These are phyloP conservation scores for Anguilla anguilla DNA, from an alignment of 2,797 vertebrate genomes.

Conservation along the genomic window DNA sequence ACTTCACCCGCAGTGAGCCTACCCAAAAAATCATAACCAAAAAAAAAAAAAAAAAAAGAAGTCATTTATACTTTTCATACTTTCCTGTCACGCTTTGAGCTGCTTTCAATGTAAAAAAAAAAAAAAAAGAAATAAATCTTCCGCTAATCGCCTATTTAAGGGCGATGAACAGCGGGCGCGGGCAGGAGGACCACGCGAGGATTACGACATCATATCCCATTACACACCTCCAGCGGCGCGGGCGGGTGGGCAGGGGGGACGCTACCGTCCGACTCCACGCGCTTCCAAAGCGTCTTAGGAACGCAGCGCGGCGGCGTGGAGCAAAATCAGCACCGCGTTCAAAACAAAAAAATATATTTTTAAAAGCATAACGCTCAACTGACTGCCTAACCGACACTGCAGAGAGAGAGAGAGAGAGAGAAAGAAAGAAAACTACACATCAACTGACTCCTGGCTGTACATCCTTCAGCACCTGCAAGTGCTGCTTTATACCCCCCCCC, in stretches of 20 bases:
- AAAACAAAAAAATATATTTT: no score
- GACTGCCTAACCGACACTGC: background rate
- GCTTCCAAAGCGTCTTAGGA: background rate
- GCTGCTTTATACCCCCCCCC: background rate
- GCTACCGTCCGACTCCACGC: background rate
- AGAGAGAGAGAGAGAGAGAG: background rate
- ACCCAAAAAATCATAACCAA: background rate
- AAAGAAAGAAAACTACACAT: background rate
- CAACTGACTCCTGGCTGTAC: background rate
- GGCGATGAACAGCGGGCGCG: background rate
- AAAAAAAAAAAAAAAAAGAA: background rate
- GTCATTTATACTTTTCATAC: background rate
- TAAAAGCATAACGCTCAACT: background rate
- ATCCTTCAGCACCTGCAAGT: background rate
- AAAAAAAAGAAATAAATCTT: background rate
- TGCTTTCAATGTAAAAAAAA: background rate
- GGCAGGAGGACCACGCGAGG: background rate
- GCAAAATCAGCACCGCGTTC: background rate
- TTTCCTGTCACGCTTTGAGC: background rate
- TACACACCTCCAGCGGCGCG: background rate
- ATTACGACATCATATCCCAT: background rate
- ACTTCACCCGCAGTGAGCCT: background rate
- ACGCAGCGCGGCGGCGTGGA: background rate
- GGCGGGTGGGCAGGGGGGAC: background rate
- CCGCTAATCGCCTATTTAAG: background rate